Percentiles rank a stretch among this genome's conserved stretches.
phyloP scores from a whole-genome alignment of 2,113 vertebrate species.

The Struthio camelus region DNA sequence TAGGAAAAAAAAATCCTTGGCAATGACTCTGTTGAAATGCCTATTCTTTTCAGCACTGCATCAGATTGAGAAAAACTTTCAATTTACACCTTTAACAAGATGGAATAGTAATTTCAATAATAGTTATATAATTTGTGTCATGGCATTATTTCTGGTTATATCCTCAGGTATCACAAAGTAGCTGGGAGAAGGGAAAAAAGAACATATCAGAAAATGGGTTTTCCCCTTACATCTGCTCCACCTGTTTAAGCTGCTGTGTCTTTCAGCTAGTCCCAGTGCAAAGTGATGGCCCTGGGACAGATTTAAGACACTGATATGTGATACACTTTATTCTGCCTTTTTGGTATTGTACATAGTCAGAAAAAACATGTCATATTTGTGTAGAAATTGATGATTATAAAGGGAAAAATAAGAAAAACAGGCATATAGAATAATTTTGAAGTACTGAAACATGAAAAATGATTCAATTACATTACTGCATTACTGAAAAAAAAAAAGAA shows the following conservation, averaged over 20 bases:
- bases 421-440: not conserved
- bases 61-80: slow-evolving; percentile 57
- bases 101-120: slow-evolving; percentile 56
- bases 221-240: not conserved
- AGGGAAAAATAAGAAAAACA: not conserved
- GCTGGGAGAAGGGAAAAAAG: not conserved
- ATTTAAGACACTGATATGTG: not conserved
- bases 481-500: not conserved
- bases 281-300: not conserved
- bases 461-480: not conserved
- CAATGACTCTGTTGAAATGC: slow-evolving; percentile 63
- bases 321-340: not conserved
- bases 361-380: not conserved
- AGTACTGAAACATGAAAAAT: not conserved
- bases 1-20: slow-evolving; percentile 48
- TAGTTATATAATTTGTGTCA: no score
- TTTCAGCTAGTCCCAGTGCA: not conserved
- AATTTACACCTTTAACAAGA: slow-evolving; percentile 60
- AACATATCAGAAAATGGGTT: not conserved
- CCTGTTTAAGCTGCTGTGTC: not conserved
- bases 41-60: slow-evolving; percentile 60
- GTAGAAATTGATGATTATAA: not conserved
- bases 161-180: not conserved
- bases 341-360: not conserved
- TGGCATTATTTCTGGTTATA: not conserved